Evolutionary conservation across 2,113 vertebrate species (phyloP), one percentile per base, ranked within the genome.

Genomic region (Atherinomorus stipes): DNA sequence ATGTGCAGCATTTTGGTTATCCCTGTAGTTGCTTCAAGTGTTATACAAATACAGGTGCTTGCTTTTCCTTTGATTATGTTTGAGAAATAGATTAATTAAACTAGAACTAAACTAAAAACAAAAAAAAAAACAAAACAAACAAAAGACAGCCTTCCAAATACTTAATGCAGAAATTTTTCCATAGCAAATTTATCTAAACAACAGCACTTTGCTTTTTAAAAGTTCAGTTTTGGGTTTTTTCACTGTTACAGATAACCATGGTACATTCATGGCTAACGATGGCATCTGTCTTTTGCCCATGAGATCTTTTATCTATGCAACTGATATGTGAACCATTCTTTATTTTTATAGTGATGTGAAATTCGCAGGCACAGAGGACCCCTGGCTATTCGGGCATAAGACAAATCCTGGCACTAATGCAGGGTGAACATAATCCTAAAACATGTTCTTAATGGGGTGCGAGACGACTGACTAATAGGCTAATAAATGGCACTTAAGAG

Each of bases 401-500:
- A 66, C 13, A 64, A 72, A 74, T 47, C 23, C 50, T 71, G 76
- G 85, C 74, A 54, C 12, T 87, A 86, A 90, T 76, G 51, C 57
- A 67, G 51, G 28, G n/a, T 54, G 80, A 87, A 49, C 3, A 16
- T 88, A 86, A 88, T 89, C 77, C 83, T 66, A 64, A 42, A 53
- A 76, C 60, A 52, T 71, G 10, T n/a, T 85, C 75, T 79, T 88
- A 86, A 91, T 77, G 70, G 63, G 68, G 47, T 75, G 80, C 77
- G 38, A 58, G 65, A 88, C 61, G 44, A 56, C 74, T 61, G 66
- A 70, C 72, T 85, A 81, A 90, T 87, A 71, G 70, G 62, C 22
- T 76, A 82, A 79, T 73, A 72, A 64, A 57, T 69, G 44, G 19
- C 50, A 45, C 85, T 92, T 87, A 86, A 92, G 67, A 86, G 85